Evolutionary conservation across 2,888 invertebrate genomes (phyloP).

Genomic region (Eupithecia tripunctaria): DNA sequence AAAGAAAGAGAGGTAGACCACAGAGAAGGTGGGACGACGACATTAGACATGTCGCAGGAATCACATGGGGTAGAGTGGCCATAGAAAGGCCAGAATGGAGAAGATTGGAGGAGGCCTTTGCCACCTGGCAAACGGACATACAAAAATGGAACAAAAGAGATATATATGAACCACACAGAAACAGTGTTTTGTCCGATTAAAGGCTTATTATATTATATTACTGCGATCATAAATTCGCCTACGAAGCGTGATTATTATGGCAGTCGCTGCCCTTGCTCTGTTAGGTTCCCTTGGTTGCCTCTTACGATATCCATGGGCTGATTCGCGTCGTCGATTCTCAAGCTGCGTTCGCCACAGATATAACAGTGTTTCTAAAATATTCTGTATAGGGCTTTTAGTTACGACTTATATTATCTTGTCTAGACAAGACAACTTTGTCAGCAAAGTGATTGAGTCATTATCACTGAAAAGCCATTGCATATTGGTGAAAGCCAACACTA

Average conservation of each 20-base stretch:
- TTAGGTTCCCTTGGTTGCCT: neutral
- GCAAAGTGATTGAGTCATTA: slow-evolving; percentile 10
- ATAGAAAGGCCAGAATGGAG: too few species aligned
- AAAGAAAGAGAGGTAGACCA: too few species aligned
- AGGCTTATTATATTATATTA: too few species aligned
- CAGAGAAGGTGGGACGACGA: too few species aligned
- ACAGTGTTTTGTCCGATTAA: too few species aligned
- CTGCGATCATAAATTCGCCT: neutral
- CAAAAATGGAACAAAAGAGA: too few species aligned
- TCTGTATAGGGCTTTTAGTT: neutral
- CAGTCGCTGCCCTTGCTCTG: too few species aligned
- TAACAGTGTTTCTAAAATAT: neutral
- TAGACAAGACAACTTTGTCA: slow-evolving; percentile 8
- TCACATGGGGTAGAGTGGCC: too few species aligned
- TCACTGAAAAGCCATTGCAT: slow-evolving; percentile 19
- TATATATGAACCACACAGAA: too few species aligned
- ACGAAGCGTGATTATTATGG: neutral
- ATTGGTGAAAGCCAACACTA: slow-evolving; percentile 21
- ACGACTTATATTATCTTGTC: neutral
- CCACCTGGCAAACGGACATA: too few species aligned
- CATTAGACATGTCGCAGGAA: too few species aligned
- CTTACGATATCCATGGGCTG: neutral
- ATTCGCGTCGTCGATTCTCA: neutral
- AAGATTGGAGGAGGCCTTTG: too few species aligned
- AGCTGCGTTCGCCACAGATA: neutral